These are phyloP conservation scores for Odontocerum albicorne DNA, from an alignment of 2,888 invertebrate genomes.

Conservation along the genomic window DNA sequence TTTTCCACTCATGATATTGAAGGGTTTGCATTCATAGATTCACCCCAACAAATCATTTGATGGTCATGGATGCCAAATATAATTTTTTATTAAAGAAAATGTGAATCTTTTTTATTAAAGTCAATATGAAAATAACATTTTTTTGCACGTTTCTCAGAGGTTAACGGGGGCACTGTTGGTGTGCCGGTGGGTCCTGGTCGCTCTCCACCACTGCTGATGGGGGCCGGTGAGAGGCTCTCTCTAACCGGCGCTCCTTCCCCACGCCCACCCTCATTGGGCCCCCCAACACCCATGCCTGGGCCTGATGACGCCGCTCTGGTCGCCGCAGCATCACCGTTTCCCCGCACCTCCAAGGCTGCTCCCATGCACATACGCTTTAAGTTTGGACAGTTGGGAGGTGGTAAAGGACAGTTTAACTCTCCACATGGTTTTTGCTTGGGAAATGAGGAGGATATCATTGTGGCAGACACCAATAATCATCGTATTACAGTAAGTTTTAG, in stretches of 20 bases:
- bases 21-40: no score
- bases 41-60: no score
- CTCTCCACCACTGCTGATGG: slow-evolving; percentile 39
- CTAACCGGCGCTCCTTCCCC: slow-evolving; percentile 50
- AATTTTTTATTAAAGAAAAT: no score
- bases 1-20: no score
- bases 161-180: slow-evolving; percentile 27
- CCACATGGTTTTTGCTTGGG: slow-evolving; percentile 97
- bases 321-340: slow-evolving; percentile 54
- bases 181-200: slow-evolving; percentile 20
- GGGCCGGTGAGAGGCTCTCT: no score
- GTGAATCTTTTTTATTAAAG: no score
- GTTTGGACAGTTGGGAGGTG: slow-evolving; percentile 91
- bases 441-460: slow-evolving; percentile 92
- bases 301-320: slow-evolving; percentile 53
- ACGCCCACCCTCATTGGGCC: slow-evolving; percentile 56
- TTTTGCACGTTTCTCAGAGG: no score
- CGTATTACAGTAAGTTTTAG: slow-evolving; percentile 74
- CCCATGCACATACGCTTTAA: slow-evolving; percentile 90
- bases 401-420: slow-evolving; percentile 93
- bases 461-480: slow-evolving; percentile 96
- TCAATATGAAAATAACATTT: no score
- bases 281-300: slow-evolving; percentile 46
- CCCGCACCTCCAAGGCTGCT: slow-evolving; percentile 71
- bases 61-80: no score